Conservation (phyloP, 1,140 invertebrate genomes). For the Carposina sasakii region DNA sequence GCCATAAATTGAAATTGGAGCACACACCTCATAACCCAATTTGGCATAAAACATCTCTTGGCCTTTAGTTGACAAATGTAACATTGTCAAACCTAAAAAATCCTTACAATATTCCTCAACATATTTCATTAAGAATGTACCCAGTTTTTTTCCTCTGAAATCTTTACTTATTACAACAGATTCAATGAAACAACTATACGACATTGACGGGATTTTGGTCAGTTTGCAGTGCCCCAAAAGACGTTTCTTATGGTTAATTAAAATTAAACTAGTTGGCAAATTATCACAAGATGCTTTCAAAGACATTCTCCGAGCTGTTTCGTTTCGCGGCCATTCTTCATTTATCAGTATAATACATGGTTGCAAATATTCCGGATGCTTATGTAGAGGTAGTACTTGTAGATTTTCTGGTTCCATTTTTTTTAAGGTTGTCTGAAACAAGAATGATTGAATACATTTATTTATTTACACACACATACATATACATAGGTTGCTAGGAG, state of each 20-base stretch:
- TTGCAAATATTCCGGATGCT: constrained; percentile 77
- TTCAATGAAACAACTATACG: constrained; percentile 81
- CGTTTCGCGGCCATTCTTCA: constrained; percentile 85
- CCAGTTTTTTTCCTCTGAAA: constrained; percentile 81
- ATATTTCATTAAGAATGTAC: constrained; percentile 79
- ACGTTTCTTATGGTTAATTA: constrained; percentile 73
- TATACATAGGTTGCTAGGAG: no score
- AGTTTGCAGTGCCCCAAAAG: constrained; percentile 85
- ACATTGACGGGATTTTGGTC: constrained; percentile 77
- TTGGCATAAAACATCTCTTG: constrained; percentile 85
- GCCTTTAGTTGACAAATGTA: constrained; percentile 84
- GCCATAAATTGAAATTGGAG: constrained; percentile 80
- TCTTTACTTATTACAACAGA: constrained; percentile 82
- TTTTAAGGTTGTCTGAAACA: no score
- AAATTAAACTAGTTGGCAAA: constrained; percentile 81
- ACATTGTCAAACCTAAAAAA: constrained; percentile 73
- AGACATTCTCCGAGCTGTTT: constrained; percentile 81
- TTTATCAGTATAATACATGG: constrained; percentile 83
- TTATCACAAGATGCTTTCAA: constrained; percentile 79
- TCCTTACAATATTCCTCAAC: constrained; percentile 80
- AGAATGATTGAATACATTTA: no score
- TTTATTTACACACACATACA: no score
- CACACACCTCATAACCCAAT: constrained; percentile 80
- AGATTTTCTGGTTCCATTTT: constrained; percentile 42
- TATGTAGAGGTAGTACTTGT: constrained; percentile 78